Conservation (phyloP, 2,888 invertebrate species). For the Meiosimyza decipiens region DNA sequence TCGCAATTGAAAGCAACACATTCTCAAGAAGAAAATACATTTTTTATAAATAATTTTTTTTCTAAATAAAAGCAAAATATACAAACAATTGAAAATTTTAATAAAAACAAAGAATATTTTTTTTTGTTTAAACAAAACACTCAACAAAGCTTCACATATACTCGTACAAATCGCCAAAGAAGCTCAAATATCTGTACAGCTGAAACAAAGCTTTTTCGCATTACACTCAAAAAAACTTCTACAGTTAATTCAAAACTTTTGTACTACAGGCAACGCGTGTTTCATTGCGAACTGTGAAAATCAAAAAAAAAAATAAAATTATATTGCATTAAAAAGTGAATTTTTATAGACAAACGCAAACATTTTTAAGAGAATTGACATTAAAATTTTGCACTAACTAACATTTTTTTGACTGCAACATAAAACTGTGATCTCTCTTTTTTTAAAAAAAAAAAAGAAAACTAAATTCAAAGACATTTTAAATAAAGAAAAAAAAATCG, state of each 20-base stretch:
- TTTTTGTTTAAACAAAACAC: not conserved
- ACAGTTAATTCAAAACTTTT: slow-evolving; percentile 27
- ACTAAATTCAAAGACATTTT: slow-evolving; percentile 37
- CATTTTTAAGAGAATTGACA: slow-evolving; percentile 29
- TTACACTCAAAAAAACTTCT: not conserved
- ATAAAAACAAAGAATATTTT: not conserved
- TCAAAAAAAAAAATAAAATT: slow-evolving; percentile 22
- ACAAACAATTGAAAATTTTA: slow-evolving; percentile 12
- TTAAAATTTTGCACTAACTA: no score
- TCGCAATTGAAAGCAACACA: slow-evolving; percentile 46
- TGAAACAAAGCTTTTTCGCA: slow-evolving; percentile 20
- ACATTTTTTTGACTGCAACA: slow-evolving; percentile 34
- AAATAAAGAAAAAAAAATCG: slow-evolving; percentile 27
- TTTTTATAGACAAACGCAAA: slow-evolving; percentile 16
- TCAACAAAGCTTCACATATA: slow-evolving; percentile 11
- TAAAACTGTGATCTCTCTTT: slow-evolving; percentile 31
- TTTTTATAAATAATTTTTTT: slow-evolving; percentile 15
- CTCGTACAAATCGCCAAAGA: slow-evolving; percentile 23
- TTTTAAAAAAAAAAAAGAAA: slow-evolving; percentile 39
- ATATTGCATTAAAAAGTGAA: slow-evolving; percentile 10
- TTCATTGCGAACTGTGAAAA: not conserved
- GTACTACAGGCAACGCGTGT: slow-evolving; percentile 14
- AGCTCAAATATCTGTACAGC: slow-evolving; percentile 18
- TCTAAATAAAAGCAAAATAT: slow-evolving; percentile 29
- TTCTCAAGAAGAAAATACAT: slow-evolving; percentile 26